Conservation (phyloP, 2,113 vertebrate genomes). For the Ariopsis seemanni region DNA sequence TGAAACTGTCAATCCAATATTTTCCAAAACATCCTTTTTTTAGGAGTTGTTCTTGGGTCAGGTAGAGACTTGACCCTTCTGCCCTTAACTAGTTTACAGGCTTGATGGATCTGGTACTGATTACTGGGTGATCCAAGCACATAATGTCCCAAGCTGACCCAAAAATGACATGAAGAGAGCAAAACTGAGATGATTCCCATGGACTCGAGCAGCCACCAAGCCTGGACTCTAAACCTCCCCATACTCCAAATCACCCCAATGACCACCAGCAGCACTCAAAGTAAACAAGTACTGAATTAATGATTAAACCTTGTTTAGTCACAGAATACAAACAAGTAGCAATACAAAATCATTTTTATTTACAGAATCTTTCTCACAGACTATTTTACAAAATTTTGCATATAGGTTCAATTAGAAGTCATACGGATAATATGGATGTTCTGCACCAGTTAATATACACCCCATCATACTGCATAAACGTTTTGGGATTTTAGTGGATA, state of each 20-base stretch:
- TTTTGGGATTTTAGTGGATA: not conserved
- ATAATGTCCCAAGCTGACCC: constrained; percentile 10
- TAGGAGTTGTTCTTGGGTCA: not conserved
- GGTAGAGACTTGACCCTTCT: not conserved
- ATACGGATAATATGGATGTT: no score
- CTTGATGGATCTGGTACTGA: not conserved
- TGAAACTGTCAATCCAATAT: no score
- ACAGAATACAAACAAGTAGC: not conserved
- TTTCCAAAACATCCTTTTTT: not conserved
- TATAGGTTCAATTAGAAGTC: not conserved
- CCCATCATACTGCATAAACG: not conserved
- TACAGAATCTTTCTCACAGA: not conserved
- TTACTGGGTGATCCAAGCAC: not conserved
- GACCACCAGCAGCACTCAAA: not conserved
- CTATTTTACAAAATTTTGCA: not conserved
- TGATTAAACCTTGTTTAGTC: not conserved
- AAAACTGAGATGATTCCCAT: constrained; percentile 5
- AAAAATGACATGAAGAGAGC: not conserved
- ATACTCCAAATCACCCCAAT: not conserved
- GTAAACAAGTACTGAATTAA: not conserved
- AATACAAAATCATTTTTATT: not conserved
- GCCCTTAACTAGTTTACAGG: not conserved
- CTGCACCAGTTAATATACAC: not conserved
- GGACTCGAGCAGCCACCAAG: not conserved
- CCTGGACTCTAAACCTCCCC: not conserved